Conservation (phyloP, 2,113 vertebrate genomes). For the Numenius arquata region DNA sequence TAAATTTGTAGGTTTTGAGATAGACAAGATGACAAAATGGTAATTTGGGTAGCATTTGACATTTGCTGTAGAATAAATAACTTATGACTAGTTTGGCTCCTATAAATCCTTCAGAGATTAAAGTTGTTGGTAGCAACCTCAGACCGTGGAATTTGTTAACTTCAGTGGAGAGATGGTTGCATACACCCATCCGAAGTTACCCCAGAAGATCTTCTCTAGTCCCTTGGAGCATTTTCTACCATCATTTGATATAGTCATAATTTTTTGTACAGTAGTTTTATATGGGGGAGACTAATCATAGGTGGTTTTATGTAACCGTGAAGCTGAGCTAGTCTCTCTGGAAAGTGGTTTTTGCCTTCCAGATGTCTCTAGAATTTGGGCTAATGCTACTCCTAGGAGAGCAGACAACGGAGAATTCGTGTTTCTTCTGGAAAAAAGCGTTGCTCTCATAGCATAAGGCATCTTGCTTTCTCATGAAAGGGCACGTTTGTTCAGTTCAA, state of each 20-base stretch:
- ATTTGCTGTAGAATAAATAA: no score
- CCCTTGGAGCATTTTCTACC: background rate
- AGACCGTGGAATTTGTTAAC: background rate
- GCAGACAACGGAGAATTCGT: background rate
- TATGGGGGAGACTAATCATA: background rate
- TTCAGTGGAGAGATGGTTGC: background rate
- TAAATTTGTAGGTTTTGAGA: background rate
- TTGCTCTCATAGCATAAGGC: background rate
- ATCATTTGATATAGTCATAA: background rate
- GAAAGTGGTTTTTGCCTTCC: background rate
- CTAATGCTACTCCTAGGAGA: background rate
- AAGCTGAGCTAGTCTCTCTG: background rate
- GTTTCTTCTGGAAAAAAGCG: background rate
- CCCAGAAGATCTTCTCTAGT: background rate
- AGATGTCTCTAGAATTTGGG: background rate
- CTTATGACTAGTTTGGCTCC: background rate
- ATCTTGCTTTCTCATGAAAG: background rate
- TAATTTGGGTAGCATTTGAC: background rate
- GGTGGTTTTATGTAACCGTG: background rate
- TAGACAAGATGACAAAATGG: background rate
- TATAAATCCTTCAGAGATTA: background rate
- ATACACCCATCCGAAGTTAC: background rate
- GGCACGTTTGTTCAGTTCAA: background rate
- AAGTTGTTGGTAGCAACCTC: background rate
- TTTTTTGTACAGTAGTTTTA: background rate